phyloP scores from a whole-genome alignment of 2,888 invertebrate species.

The Epinotia ramella region DNA sequence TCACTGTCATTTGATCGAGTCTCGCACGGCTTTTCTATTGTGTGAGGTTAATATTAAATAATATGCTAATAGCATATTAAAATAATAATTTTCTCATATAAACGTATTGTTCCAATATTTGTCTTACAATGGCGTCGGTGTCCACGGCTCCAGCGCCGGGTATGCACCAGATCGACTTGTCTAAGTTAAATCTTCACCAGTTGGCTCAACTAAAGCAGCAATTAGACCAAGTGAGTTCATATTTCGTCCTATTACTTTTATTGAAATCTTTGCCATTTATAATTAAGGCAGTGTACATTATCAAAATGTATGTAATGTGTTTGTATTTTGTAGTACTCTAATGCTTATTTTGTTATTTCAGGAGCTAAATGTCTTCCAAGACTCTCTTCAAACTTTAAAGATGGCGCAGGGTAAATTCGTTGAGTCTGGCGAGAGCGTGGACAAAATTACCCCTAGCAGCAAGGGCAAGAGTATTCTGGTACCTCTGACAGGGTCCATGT shows the following conservation, averaged over 20 bases:
- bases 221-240: slow-evolving; percentile 89
- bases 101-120: slow-evolving; percentile 40
- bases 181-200: slow-evolving; percentile 92
- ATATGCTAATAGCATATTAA: slow-evolving; percentile 15
- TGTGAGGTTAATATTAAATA: slow-evolving; percentile 40
- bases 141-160: slow-evolving; percentile 87
- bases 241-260: not conserved
- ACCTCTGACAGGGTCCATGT: slow-evolving; percentile 98
- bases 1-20: slow-evolving; percentile 2
- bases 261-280: not conserved
- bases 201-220: slow-evolving; percentile 94
- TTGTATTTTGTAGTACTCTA: not conserved
- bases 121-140: slow-evolving; percentile 85
- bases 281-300: not conserved
- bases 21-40: slow-evolving; percentile 40
- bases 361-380: slow-evolving; percentile 95
- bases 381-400: slow-evolving; percentile 95
- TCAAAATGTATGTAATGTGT: not conserved
- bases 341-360: slow-evolving; percentile 64
- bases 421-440: slow-evolving; percentile 93
- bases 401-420: slow-evolving; percentile 96
- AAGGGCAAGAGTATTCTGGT: slow-evolving; percentile 95
- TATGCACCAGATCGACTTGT: slow-evolving; percentile 92
- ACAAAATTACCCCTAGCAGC: slow-evolving; percentile 90
- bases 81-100: slow-evolving; percentile 9